Evolutionary conservation across 2,113 vertebrate species (phyloP).

Genomic region (Podarcis cretensis): DNA sequence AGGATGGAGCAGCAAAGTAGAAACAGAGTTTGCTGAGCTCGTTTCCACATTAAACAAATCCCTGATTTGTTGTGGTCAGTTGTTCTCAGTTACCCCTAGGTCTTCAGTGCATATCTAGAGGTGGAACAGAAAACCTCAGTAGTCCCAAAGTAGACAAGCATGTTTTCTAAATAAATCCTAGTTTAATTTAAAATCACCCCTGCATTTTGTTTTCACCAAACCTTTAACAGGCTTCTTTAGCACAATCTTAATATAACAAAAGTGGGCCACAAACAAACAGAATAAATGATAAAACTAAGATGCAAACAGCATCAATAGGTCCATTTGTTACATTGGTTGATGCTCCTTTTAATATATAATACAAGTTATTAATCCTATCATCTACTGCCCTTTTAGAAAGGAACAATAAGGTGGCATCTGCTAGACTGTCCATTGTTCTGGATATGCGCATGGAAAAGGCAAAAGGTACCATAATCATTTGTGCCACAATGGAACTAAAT

Average conservation of each 20-base stretch:
- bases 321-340: background rate
- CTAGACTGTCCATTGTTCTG: slow-evolving; percentile 51
- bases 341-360: background rate
- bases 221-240: background rate
- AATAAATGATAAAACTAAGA: background rate
- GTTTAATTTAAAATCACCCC: background rate
- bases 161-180: background rate
- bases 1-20: background rate
- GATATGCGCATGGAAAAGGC: slow-evolving; percentile 49
- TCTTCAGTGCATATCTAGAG: background rate
- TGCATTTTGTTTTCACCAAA: background rate
- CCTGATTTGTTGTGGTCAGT: background rate
- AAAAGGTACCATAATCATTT: slow-evolving; percentile 69
- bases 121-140: background rate
- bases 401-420: slow-evolving; percentile 64
- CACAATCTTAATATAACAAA: background rate
- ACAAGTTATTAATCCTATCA: slow-evolving; percentile 6
- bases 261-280: background rate
- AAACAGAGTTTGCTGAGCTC: background rate
- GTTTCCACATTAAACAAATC: background rate
- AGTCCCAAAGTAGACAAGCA: background rate
- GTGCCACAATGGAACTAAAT: slow-evolving; percentile 66
- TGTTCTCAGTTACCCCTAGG: background rate
- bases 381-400: slow-evolving; percentile 44
- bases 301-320: background rate